Conservation (phyloP, 2,113 vertebrate species). For the Percina caprodes region DNA sequence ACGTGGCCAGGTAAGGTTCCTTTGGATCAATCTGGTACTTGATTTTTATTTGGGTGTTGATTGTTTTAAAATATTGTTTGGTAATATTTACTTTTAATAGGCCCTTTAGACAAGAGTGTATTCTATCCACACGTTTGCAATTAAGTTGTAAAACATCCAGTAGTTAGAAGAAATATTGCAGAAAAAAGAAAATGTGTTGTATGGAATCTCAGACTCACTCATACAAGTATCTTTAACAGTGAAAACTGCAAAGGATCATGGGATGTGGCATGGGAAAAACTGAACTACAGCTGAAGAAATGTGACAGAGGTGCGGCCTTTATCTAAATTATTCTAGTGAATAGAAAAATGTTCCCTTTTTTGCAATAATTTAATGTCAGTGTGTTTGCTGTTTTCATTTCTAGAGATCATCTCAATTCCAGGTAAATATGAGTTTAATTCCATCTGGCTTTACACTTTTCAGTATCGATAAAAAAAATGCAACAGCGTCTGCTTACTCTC, state of each 20-base stretch:
- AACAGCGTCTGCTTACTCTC: not conserved
- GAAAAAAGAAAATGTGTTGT: not conserved
- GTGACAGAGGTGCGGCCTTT: slow-evolving; percentile 70
- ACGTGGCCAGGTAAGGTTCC: slow-evolving; percentile 61
- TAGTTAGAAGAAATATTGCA: not conserved
- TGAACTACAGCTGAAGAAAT: slow-evolving; percentile 62
- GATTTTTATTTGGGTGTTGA: not conserved
- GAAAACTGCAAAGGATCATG: slow-evolving; percentile 75
- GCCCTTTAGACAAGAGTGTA: not conserved
- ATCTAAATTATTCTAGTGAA: not conserved
- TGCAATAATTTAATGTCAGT: not conserved
- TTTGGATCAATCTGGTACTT: not conserved
- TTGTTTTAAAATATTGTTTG: not conserved
- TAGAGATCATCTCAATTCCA: slow-evolving; percentile 76
- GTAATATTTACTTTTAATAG: not conserved
- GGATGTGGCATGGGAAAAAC: slow-evolving; percentile 81
- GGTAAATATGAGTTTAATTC: slow-evolving; percentile 66
- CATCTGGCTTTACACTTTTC: not conserved
- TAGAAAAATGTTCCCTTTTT: not conserved
- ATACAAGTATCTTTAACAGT: slow-evolving; percentile 40
- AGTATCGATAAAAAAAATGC: not conserved
- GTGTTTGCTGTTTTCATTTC: slow-evolving; percentile 21
- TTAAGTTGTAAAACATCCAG: not conserved
- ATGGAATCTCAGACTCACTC: not conserved
- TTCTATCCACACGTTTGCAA: not conserved